A percentile compares a stretch with the other conserved stretches of the same genome.
phyloP scores from a whole-genome alignment of 2,797 vertebrate genomes.

The Falco concolor region DNA sequence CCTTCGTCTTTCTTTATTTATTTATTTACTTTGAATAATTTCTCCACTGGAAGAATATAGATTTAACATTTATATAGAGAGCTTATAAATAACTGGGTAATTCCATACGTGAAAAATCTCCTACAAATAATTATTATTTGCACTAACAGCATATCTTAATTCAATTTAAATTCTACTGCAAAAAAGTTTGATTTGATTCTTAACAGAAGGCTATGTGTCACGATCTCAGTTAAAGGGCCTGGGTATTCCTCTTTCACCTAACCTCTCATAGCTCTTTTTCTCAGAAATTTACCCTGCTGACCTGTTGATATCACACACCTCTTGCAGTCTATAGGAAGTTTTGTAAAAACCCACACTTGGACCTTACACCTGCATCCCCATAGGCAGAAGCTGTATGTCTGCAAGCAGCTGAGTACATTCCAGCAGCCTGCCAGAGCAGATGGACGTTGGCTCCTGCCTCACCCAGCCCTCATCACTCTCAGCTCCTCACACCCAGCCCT shows the following conservation, averaged over 20 bases:
- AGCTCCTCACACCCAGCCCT: accelerated
- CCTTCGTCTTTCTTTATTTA: background rate
- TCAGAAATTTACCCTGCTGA: background rate
- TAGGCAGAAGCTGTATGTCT: background rate
- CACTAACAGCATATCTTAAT: background rate
- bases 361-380: background rate
- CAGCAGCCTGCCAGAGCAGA: background rate
- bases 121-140: background rate
- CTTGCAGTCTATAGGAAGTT: background rate
- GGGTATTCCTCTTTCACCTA: background rate
- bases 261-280: background rate
- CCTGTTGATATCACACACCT: background rate
- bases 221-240: background rate
- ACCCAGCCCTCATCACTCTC: background rate
- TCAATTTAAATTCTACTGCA: background rate
- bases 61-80: background rate
- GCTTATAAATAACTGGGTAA: background rate
- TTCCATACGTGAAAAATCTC: background rate
- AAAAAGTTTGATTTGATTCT: background rate
- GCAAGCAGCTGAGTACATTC: background rate
- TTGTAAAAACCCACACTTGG: background rate
- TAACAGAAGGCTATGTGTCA: background rate
- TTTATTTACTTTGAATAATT: background rate
- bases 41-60: background rate
- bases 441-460: background rate